Evolutionary conservation across 2,113 vertebrate species (phyloP).

Genomic region (Amphiprion ocellaris): DNA sequence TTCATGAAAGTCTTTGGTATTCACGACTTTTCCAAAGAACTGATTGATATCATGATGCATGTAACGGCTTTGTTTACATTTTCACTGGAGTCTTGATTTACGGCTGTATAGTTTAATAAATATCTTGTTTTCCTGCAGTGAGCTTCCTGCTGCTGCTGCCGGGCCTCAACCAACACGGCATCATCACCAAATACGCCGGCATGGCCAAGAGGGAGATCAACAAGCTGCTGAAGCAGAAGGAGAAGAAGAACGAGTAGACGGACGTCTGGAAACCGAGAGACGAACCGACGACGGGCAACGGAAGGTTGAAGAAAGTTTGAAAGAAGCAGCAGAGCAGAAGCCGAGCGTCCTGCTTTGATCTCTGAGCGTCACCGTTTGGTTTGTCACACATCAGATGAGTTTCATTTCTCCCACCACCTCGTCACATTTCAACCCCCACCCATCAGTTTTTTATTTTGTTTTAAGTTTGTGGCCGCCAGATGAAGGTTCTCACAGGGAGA

Average conservation of each 20-base stretch:
- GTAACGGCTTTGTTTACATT: no score
- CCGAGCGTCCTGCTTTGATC: constrained; percentile 9
- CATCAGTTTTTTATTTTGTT: neutral
- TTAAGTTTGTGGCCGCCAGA: constrained; percentile 34
- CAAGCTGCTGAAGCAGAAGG: constrained; percentile 98
- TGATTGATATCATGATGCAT: no score
- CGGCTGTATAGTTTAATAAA: no score
- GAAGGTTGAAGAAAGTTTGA: constrained; percentile 32
- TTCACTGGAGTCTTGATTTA: no score
- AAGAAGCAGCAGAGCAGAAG: neutral
- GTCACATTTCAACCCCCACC: constrained; percentile 20
- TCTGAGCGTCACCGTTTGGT: constrained; percentile 22
- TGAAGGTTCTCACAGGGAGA: constrained; percentile 18
- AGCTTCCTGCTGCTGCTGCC: constrained; percentile 93
- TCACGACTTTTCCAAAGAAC: no score
- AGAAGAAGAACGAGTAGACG: constrained; percentile 95
- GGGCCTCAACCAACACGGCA: constrained; percentile 94
- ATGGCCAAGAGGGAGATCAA: constrained; percentile 98
- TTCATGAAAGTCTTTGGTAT: no score
- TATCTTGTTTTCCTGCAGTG: constrained; percentile 79
- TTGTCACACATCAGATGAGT: constrained; percentile 29
- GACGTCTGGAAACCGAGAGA: neutral
- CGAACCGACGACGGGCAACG: neutral
- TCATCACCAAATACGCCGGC: constrained; percentile 93
- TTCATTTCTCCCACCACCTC: constrained; percentile 24